These are phyloP conservation scores for Erythrolamprus reginae DNA, from an alignment of 2,113 vertebrate genomes.

Conservation along the genomic window DNA sequence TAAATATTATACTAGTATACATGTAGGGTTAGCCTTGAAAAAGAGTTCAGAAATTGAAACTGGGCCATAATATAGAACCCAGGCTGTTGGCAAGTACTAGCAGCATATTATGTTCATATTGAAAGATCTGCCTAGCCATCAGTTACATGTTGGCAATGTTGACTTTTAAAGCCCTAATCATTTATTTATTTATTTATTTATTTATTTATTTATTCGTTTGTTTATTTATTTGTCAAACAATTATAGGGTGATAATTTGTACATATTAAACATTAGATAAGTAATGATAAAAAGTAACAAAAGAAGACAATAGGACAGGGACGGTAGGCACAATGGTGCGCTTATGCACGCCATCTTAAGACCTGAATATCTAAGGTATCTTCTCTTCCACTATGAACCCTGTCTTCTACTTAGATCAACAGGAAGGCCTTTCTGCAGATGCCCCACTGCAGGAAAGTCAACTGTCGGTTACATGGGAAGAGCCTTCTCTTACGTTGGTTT, in stretches of 20 bases:
- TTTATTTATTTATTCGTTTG: no score
- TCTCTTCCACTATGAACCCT: background rate
- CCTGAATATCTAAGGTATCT: background rate
- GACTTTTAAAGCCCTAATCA: background rate
- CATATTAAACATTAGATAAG: no score
- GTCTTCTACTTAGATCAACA: background rate
- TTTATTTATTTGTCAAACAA: no score
- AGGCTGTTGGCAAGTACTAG: background rate
- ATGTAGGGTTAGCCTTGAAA: background rate
- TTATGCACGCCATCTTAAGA: no score
- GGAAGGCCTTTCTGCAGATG: background rate
- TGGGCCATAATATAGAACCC: background rate
- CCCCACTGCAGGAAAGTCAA: background rate
- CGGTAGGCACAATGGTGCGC: no score
- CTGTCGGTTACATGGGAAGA: background rate
- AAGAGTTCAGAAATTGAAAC: background rate
- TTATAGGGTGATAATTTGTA: no score
- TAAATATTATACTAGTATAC: background rate
- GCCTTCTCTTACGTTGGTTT: background rate
- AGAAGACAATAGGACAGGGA: no score
- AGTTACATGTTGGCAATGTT: background rate
- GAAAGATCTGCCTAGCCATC: background rate
- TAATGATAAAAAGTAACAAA: no score
- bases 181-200: no score
- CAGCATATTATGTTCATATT: background rate